Evolutionary conservation across 1,140 invertebrate species (phyloP).

Genomic region (Teleogryllus occipitalis): DNA sequence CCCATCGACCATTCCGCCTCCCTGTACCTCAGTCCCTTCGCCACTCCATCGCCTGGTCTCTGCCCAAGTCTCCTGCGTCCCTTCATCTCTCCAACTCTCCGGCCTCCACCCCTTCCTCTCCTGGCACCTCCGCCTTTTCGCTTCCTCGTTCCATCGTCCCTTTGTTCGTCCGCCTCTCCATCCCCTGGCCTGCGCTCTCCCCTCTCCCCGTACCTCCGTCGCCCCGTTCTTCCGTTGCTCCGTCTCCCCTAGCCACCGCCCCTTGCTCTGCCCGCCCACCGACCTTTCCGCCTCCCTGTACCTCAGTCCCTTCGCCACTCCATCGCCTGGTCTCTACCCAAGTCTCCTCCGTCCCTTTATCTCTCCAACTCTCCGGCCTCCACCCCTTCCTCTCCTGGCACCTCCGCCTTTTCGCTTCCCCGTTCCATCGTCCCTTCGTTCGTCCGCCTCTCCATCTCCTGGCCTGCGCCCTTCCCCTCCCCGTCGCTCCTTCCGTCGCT

Average conservation of each 20-base stretch:
- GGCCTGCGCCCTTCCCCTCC: neutral
- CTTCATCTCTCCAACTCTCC: neutral
- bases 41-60: neutral
- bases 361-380: neutral
- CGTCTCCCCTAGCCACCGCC: neutral
- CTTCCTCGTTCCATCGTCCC: neutral
- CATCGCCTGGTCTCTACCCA: neutral
- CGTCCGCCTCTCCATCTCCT: neutral
- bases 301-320: neutral
- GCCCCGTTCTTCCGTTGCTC: neutral
- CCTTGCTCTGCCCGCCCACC: neutral
- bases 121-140: neutral
- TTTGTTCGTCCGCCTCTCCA: neutral
- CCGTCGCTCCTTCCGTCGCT: too few relatives aligned
- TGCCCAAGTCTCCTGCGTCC: neutral
- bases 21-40: neutral
- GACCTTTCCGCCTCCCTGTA: neutral
- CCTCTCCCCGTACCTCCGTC: neutral
- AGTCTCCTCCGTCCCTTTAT: neutral
- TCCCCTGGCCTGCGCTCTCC: neutral
- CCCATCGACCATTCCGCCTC: neutral
- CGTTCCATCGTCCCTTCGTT: neutral
- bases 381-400: neutral
- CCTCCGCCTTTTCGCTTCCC: neutral
- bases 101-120: neutral